Evolutionary conservation across 1,140 invertebrate genomes (phyloP).

Genomic region (Dinoponera quadriceps): DNA sequence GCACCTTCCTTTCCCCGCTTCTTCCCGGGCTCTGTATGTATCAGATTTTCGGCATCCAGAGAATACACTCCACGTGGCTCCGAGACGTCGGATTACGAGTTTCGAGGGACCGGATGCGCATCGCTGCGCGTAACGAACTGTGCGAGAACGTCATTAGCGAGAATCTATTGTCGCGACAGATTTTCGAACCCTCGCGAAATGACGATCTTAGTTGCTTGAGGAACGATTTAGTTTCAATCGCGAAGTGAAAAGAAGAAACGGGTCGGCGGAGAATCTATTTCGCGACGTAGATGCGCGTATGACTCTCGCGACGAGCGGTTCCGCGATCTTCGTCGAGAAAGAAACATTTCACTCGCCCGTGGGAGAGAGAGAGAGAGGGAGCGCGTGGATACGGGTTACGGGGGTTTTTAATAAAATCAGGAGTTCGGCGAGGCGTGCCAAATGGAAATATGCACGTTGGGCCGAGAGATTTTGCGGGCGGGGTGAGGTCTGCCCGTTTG

Average conservation of each 20-base stretch:
- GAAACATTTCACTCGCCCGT: constrained; percentile 47
- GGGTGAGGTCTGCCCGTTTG: constrained; percentile 72
- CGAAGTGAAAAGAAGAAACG: too few species aligned
- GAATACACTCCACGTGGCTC: constrained; percentile 24
- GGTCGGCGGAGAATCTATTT: neutral
- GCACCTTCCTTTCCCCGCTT: constrained; percentile 2
- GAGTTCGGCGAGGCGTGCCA: constrained; percentile 72
- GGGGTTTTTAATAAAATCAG: constrained; percentile 80
- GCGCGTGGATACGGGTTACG: constrained; percentile 69
- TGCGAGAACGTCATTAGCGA: neutral
- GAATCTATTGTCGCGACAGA: neutral
- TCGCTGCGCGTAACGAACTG: constrained; percentile 59
- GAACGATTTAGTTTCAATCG: too few species aligned
- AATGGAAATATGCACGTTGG: constrained; percentile 78
- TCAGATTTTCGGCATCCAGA: constrained; percentile 31
- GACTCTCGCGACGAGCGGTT: too few species aligned
- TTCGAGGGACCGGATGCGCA: constrained; percentile 43
- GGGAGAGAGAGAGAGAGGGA: constrained; percentile 34
- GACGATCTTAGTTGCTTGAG: neutral
- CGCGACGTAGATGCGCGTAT: neutral
- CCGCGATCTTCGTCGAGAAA: constrained; percentile 41
- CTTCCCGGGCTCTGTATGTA: constrained; percentile 3
- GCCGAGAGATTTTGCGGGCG: constrained; percentile 76
- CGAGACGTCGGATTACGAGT: constrained; percentile 37
- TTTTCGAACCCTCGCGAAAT: neutral